Percentiles rank a stretch among this genome's conserved stretches.
Conservation (phyloP, 2,113 vertebrate genomes). For the Bujurquina vittata region DNA sequence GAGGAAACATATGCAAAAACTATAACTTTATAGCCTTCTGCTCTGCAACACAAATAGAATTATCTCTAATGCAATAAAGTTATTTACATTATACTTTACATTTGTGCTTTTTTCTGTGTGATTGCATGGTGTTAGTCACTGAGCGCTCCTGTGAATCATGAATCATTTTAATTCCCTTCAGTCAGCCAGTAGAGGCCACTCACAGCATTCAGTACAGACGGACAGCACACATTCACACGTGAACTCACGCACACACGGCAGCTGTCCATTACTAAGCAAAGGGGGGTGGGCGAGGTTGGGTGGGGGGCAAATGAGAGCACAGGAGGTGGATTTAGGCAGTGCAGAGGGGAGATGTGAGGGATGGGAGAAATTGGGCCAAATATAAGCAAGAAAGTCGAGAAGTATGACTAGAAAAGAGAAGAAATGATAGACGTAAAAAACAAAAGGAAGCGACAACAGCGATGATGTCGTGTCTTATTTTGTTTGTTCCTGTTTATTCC, state of each 20-base stretch:
- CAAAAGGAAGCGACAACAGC: constrained; percentile 17
- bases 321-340: constrained; percentile 17
- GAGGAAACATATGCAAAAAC: background rate
- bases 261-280: constrained; percentile 59
- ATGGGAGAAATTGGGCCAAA: background rate
- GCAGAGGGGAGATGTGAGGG: background rate
- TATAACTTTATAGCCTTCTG: constrained; percentile 8
- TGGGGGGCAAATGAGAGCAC: constrained; percentile 23
- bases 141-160: constrained; percentile 56
- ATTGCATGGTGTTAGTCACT: background rate
- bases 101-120: background rate
- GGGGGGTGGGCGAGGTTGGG: background rate
- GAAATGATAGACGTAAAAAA: constrained; percentile 1
- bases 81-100: constrained; percentile 1
- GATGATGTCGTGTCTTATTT: constrained; percentile 37
- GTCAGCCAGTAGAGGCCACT: constrained; percentile 99
- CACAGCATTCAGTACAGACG: constrained; percentile 87
- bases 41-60: background rate
- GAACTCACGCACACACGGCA: constrained; percentile 45
- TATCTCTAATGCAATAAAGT: background rate
- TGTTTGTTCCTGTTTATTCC: constrained; percentile 51
- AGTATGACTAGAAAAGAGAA: background rate
- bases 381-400: background rate
- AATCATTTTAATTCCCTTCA: constrained; percentile 86
- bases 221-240: constrained; percentile 43